Conservation (phyloP, 2,888 invertebrate genomes). For the Hirudinaria manillensis region DNA sequence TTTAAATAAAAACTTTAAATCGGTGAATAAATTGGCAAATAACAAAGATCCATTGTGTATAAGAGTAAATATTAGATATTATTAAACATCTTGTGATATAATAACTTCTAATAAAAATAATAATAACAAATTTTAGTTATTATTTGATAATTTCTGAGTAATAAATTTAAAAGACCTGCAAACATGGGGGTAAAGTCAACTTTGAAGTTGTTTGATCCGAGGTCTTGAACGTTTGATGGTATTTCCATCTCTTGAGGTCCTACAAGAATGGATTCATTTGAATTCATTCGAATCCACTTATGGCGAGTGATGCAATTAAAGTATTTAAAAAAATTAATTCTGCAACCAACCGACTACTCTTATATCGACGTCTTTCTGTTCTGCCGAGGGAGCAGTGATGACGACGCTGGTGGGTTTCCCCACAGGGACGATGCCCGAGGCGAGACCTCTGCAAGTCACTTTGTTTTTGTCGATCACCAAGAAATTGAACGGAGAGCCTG, state of each 20-base stretch:
- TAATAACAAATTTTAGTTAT: no score
- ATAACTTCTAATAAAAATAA: no score
- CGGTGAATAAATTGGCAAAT: no score
- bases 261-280: background rate
- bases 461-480: conserved; percentile 32
- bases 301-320: background rate
- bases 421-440: conserved; percentile 32
- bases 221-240: conserved; percentile 18
- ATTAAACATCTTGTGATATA: no score
- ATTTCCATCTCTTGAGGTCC: conserved; percentile 32
- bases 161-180: conserved; percentile 26
- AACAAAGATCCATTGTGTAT: no score
- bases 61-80: no score
- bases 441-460: conserved; percentile 12
- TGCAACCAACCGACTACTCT: conserved; percentile 29
- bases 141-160: background rate
- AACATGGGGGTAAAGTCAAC: conserved; percentile 34
- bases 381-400: conserved; percentile 30
- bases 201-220: conserved; percentile 27
- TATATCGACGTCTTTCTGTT: conserved; percentile 30
- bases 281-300: no score
- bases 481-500: conserved; percentile 34
- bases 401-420: conserved; percentile 27
- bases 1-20: no score
- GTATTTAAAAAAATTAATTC: conserved; percentile 11